Evolutionary conservation across 2,888 invertebrate species (phyloP), one percentile per base, ranked within the genome.

Genomic region (Scaptomyza reducta): DNA sequence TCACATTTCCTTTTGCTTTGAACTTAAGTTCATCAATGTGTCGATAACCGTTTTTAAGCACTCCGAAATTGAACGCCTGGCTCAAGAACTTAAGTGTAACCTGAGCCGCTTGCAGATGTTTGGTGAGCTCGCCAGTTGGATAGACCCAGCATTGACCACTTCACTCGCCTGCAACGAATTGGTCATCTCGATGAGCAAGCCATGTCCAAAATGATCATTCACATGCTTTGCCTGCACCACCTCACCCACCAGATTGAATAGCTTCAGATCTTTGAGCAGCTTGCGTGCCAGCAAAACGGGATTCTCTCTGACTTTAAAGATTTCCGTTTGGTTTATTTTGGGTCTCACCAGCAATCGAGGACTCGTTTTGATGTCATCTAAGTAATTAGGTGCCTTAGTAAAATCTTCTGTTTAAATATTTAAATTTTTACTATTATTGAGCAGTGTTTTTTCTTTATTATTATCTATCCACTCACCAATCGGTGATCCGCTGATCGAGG

Each of bases 181-280:
- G 27, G 13, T 18, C 53, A 76, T 57, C 13, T 79, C 61, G 6
- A 75, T 64, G n/a, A 75, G 60, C 11, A 75, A 22, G 0, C 33
- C 6, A 0, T 14, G 7, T 0, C 9, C 2, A 0, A 1, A 6
- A 0, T 9, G 0, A 1, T 31, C 5, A 0, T n/a, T 2, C 1
- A 42, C 13, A 14, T 16, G 6, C 14, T 25, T 62, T 2, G 76
- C 76, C 29, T 71, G 79, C 14, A 42, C 59, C 9, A 76, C 59
- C 16, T 79, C 59, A 3, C 13, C 29, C 1, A 71, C 31, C 35
- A 79, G 63, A 13, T 70, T 42, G 6, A 22, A 60, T 3, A 42
- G 47, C 3, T 57, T 11, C 11, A 79, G 0, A 0, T 68, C 45
- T 1, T 22, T 7, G 4, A 77, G 25, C 10, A 72, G 42, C 1